These are phyloP conservation scores for Corapipo altera DNA, from an alignment of 2,113 vertebrate genomes.

Conservation along the genomic window DNA sequence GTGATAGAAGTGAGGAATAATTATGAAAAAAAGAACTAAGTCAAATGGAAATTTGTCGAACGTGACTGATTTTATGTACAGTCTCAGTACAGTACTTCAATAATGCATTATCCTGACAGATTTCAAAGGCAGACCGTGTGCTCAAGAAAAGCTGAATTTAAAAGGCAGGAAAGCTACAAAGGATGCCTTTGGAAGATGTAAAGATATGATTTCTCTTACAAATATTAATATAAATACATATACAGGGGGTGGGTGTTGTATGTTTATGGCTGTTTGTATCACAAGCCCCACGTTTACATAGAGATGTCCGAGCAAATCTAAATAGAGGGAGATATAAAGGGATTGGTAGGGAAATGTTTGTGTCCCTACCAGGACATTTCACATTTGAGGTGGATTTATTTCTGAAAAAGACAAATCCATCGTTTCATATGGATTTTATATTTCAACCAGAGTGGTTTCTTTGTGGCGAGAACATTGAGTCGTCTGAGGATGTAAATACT, in stretches of 20 bases:
- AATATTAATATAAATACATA: not conserved
- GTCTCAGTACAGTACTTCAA: constrained; percentile 32
- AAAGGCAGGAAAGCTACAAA: constrained; percentile 49
- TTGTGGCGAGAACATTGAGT: not conserved
- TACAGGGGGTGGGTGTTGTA: not conserved
- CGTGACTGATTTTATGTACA: constrained; percentile 37
- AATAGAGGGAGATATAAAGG: not conserved
- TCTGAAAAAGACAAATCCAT: not conserved
- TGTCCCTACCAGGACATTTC: not conserved
- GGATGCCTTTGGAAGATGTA: constrained; percentile 13
- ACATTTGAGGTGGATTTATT: not conserved
- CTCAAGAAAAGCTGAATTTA: constrained; percentile 39
- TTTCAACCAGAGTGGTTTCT: not conserved
- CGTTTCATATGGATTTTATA: not conserved
- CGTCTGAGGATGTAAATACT: not conserved
- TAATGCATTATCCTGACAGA: constrained; percentile 40
- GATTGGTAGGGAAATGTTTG: constrained; percentile 19
- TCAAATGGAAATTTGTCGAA: constrained; percentile 54
- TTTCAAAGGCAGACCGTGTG: constrained; percentile 53
- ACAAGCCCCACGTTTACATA: not conserved
- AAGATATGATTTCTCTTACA: constrained; percentile 8
- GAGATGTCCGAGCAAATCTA: not conserved
- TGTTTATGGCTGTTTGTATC: not conserved
- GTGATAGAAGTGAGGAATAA: constrained; percentile 40
- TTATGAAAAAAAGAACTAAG: constrained; percentile 41